Percentiles rank a stretch among this genome's conserved stretches.
These are phyloP conservation scores for Yponomeuta evonymella DNA, from an alignment of 2,888 invertebrate genomes.

Conservation along the genomic window DNA sequence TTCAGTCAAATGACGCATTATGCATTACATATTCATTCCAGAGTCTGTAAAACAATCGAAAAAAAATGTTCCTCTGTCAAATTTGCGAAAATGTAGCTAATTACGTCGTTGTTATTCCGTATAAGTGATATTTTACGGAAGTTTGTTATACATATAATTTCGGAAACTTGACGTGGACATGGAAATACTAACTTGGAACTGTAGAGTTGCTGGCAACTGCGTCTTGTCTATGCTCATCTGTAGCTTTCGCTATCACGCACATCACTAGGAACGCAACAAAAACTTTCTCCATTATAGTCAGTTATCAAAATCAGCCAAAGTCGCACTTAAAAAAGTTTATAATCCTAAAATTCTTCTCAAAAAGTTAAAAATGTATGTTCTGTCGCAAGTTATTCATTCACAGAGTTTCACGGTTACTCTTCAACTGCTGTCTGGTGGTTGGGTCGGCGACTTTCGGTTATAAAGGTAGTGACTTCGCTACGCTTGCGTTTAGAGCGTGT, in stretches of 20 bases:
- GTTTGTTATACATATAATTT: too few relatives aligned
- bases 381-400: constrained; percentile 21
- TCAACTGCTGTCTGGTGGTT: constrained; percentile 50
- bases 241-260: constrained; percentile 40
- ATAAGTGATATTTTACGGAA: too few relatives aligned
- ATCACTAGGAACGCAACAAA: constrained; percentile 44
- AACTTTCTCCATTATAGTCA: constrained; percentile 45
- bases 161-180: too few relatives aligned
- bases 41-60: too few relatives aligned
- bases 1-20: too few relatives aligned
- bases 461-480: constrained; percentile 53
- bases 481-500: constrained; percentile 31
- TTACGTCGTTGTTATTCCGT: too few relatives aligned
- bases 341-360: background rate
- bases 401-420: constrained; percentile 51
- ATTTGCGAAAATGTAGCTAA: too few relatives aligned
- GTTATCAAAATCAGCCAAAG: constrained; percentile 27
- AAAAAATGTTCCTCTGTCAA: too few relatives aligned
- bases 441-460: constrained; percentile 47
- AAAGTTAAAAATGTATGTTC: background rate
- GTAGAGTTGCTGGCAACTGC: constrained; percentile 29
- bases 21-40: too few relatives aligned
- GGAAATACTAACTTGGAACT: constrained; percentile 31
- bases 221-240: constrained; percentile 37
- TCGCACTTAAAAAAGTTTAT: constrained; percentile 23